phyloP scores from a whole-genome alignment of 2,797 vertebrate species.

The Valencia hispanica region DNA sequence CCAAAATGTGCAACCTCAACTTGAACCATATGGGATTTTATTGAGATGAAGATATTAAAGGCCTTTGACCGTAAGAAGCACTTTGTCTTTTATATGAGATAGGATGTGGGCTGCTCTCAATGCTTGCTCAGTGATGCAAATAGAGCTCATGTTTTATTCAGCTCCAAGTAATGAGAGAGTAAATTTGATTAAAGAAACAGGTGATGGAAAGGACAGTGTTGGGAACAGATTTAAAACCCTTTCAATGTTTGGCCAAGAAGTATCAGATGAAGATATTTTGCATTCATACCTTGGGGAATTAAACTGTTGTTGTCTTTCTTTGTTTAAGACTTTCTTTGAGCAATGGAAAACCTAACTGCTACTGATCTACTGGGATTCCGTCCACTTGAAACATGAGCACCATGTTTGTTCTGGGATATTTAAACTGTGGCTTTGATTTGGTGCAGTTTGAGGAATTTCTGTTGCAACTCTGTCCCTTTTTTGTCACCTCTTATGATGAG shows the following conservation, averaged over 20 bases:
- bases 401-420: not conserved
- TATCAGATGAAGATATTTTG: not conserved
- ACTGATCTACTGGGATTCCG: not conserved
- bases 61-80: constrained; percentile 29
- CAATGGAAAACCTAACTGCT: not conserved
- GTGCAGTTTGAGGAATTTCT: not conserved
- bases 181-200: constrained; percentile 40
- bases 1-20: constrained; percentile 33
- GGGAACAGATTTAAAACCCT: constrained; percentile 2
- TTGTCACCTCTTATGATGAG: not conserved
- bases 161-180: constrained; percentile 29
- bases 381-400: not conserved
- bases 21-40: constrained; percentile 56
- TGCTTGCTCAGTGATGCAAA: constrained; percentile 27
- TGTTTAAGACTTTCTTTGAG: not conserved
- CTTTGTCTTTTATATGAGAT: constrained; percentile 26
- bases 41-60: constrained; percentile 11
- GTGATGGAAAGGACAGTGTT: constrained; percentile 20
- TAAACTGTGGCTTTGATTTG: not conserved
- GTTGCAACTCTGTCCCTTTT: too few relatives aligned
- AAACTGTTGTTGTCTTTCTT: not conserved
- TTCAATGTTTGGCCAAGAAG: not conserved
- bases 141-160: constrained; percentile 62
- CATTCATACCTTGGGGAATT: not conserved
- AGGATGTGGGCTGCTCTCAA: constrained; percentile 27